Evolutionary conservation across 2,113 vertebrate species (phyloP).

Genomic region (Leptobrachium leishanense): DNA sequence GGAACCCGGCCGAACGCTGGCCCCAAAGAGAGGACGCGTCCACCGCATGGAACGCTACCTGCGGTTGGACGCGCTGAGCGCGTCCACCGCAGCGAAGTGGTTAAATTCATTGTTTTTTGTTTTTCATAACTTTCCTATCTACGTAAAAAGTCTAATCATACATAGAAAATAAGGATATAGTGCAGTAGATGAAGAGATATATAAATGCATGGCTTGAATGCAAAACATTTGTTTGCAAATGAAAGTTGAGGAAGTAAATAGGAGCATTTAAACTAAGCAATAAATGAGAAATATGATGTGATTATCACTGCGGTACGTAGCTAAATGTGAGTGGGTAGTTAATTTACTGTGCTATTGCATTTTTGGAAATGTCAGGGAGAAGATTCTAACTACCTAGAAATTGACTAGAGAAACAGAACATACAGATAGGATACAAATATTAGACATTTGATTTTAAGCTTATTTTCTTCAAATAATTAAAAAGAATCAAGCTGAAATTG

Average conservation of each 20-base stretch:
- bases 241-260: neutral
- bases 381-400: neutral
- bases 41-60: too few species aligned
- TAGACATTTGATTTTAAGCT: neutral
- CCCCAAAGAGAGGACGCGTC: too few species aligned
- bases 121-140: too few species aligned
- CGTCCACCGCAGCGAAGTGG: too few species aligned
- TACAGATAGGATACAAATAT: neutral
- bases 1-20: too few species aligned
- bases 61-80: too few species aligned
- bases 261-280: neutral
- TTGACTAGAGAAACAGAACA: neutral
- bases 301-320: neutral
- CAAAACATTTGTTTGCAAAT: neutral
- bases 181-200: neutral
- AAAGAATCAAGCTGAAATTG: neutral
- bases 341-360: neutral
- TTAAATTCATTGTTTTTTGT: too few species aligned
- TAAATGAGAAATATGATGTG: constrained; percentile 2
- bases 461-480: neutral
- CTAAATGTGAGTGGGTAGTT: neutral
- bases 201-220: neutral
- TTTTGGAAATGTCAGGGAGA: neutral
- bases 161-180: too few species aligned
- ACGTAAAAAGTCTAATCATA: too few species aligned